Evolutionary conservation across 2,797 vertebrate genomes (phyloP), one percentile per base, ranked within the genome.

Genomic region (Sebastes trivittatus): DNA sequence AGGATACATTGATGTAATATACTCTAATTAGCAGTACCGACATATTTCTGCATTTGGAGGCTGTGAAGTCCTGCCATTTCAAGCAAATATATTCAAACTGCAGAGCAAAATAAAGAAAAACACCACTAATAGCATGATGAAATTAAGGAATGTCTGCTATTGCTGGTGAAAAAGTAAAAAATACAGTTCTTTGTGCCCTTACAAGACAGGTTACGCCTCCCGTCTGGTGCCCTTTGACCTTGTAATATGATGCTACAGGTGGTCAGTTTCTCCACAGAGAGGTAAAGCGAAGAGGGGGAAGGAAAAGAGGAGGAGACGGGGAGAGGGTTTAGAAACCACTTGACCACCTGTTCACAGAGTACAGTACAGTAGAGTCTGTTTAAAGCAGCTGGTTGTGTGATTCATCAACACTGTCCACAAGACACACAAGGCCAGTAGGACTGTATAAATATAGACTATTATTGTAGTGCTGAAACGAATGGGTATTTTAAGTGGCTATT

Each of bases 271-370:
- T 74, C 9, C 38, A 36, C 79, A 66, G 20, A 36, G 46, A 25
- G 27, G 68, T 29, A 10, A 65, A 46, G 38, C 0, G 4, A 46
- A 71, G 32, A 2, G 55, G 66, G 7, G 23, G 49, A 6, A 1
- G 58, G 58, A 69, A 54, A 4, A 38, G 36, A 1, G 8, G 34
- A 9, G 34, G 67, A 18, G 58, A 29, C 3, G 16, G 29, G 29
- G 32, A 27, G 14, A 18, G 25, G 58, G 8, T 20, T 42, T 20
- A 32, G 6, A 61, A 72, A 23, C 69, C 78, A 72, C 73, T 75
- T 36, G 52, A 83, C 70, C 92, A 92, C 87, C 89, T 92, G 89
- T 83, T 92, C 42, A 55, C 49, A 42, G 27, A 55, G 32, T 85
- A 59, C 34, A 2, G 1, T 78, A 72, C 72, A 82, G 76, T 60